Base-by-base conservation (phyloP, 1,140 invertebrate species). In the Leptinotarsa lineolata region DNA sequence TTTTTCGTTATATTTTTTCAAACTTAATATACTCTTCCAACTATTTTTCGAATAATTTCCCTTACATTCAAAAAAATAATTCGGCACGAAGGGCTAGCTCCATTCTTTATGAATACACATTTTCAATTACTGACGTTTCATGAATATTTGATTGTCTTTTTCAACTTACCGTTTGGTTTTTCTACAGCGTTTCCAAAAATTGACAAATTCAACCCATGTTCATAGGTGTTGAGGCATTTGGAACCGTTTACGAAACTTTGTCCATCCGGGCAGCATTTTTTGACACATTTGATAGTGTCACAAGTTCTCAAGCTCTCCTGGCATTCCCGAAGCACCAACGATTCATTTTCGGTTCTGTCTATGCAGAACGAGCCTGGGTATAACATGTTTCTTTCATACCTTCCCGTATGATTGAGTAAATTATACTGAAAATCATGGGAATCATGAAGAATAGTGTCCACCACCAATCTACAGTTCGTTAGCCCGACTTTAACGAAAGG, bases 251-350 rank as follows among this genome's bases (percentile, higher is more conserved):
- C 76, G 39, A 72, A 81, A 64, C 80, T 81, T 48, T 81, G 78
- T 3, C 80, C 80, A 74, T 81, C 80, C 5, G 77, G 76, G 60
- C 80, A 81, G 46, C 80, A 81, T 54, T 81, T 81, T 21, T 69
- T 75, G 6, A 80, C 72, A 45, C 80, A 81, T 60, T 64, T 78
- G 3, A 64, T 72, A 3, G 64, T 18, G 12, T 68, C 48, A 71
- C 80, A 81, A 60, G 76, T 46, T 11, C 72, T 8, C 13, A 75
- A 39, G 18, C 73, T 66, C 11, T 73, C 72, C 30, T 76, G 58
- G 18, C 80, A 81, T 45, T 77, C 73, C 46, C 80, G 74, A 6
- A 79, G 54, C 13, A 78, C 59, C 13, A 71, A 70, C 3, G 54
- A 24, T n/a, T 54, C 68, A 64, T 61, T 54, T 39, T 70, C 45